Evolutionary conservation across 2,797 vertebrate genomes (phyloP).

Genomic region (Galaxias olidus): DNA sequence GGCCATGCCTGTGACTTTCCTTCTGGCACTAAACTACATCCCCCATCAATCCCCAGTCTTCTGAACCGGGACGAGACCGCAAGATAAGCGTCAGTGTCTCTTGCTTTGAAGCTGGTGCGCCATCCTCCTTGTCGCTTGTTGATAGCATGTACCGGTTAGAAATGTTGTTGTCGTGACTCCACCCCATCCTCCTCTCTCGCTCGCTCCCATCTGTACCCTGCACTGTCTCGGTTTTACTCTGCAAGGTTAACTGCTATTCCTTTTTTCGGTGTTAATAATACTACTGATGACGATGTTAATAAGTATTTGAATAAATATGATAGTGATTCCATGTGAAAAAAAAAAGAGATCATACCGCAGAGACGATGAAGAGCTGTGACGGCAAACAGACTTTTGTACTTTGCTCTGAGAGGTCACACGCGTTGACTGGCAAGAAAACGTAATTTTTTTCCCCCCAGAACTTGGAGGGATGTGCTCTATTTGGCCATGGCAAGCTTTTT

Average conservation of each 20-base stretch:
- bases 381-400: constrained; percentile 47
- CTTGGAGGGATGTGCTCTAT: too few relatives aligned
- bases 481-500: too few relatives aligned
- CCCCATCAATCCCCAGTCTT: constrained; percentile 55
- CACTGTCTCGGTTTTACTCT: constrained; percentile 81
- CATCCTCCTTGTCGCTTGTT: constrained; percentile 80
- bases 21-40: constrained; percentile 42
- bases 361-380: constrained; percentile 62
- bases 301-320: constrained; percentile 81
- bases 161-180: constrained; percentile 80
- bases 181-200: constrained; percentile 35
- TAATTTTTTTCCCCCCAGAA: not conserved
- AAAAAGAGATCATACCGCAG: constrained; percentile 50
- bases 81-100: constrained; percentile 52
- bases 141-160: constrained; percentile 86
- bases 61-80: constrained; percentile 67
- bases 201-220: constrained; percentile 45
- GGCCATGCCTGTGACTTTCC: constrained; percentile 43
- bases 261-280: constrained; percentile 83
- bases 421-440: not conserved
- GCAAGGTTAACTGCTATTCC: constrained; percentile 81
- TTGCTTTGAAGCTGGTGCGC: constrained; percentile 62
- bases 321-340: constrained; percentile 75
- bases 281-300: constrained; percentile 74
- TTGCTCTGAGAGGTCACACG: not conserved